phyloP scores from a whole-genome alignment of 2,113 vertebrate species.

The Trachemys scripta region DNA sequence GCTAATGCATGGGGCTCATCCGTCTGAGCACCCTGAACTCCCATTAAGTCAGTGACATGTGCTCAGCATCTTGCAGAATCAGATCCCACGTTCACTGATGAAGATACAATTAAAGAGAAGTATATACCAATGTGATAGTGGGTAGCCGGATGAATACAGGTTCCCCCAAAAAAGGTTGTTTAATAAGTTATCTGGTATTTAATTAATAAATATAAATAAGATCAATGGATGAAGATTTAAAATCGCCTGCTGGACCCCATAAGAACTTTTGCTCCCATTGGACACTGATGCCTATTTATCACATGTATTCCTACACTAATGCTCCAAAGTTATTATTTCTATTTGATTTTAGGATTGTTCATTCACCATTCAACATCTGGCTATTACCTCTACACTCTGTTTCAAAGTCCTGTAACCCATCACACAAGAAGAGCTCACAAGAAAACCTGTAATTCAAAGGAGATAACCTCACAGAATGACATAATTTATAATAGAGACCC shows the following conservation, averaged over 20 bases:
- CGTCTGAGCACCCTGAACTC: too few species aligned
- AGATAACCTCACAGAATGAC: neutral
- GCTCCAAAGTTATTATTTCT: neutral
- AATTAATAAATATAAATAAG: neutral
- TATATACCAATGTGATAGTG: neutral
- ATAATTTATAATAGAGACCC: slow-evolving; percentile 23
- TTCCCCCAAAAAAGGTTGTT: neutral
- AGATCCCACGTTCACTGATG: too few species aligned
- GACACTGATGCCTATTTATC: rapidly evolving
- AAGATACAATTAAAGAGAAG: rapidly evolving
- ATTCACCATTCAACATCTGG: neutral
- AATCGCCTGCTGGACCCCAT: neutral
- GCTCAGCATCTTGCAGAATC: too few species aligned
- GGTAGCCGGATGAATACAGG: neutral
- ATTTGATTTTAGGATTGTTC: neutral
- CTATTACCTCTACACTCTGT: neutral
- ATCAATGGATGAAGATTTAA: neutral
- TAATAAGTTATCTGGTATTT: neutral
- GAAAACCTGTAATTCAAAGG: neutral
- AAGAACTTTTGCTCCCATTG: neutral
- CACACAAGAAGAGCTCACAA: neutral
- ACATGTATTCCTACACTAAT: neutral
- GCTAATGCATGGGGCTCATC: neutral
- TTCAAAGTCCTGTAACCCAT: neutral
- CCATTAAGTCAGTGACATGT: too few species aligned